A percentile compares a stretch with the other conserved stretches of the same genome.
phyloP scores from a whole-genome alignment of 2,797 vertebrate genomes.

The Danio tinwini region DNA sequence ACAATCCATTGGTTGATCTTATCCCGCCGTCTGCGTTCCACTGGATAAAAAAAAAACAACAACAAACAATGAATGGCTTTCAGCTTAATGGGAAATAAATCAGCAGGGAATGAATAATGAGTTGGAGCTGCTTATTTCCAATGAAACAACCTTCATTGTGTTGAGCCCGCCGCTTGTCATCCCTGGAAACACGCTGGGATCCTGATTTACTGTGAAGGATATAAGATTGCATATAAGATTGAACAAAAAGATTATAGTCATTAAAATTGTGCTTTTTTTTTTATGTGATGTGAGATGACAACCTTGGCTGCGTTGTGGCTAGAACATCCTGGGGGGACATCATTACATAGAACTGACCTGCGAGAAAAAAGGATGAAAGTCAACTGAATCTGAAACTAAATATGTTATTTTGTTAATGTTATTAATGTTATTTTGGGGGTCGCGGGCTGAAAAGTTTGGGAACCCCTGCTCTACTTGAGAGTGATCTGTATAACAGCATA shows the following conservation, averaged over 20 bases:
- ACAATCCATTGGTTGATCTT: slow-evolving; percentile 98
- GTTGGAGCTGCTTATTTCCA: background rate
- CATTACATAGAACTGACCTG: slow-evolving; percentile 95
- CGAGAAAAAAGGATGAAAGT: background rate
- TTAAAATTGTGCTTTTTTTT: slow-evolving; percentile 69
- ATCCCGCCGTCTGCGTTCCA: slow-evolving; percentile 90
- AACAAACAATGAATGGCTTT: background rate
- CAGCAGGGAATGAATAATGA: background rate
- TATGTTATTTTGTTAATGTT: too few relatives aligned
- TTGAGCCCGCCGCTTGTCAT: slow-evolving; percentile 84
- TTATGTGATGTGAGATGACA: slow-evolving; percentile 75
- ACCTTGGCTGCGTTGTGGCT: slow-evolving; percentile 86
- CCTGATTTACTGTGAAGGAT: slow-evolving; percentile 49
- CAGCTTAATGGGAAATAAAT: slow-evolving; percentile 10
- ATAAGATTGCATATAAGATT: too few relatives aligned
- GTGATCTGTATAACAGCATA: too few relatives aligned
- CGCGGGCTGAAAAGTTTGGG: too few relatives aligned
- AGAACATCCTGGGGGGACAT: slow-evolving; percentile 96
- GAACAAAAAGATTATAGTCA: slow-evolving; percentile 57
- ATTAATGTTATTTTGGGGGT: too few relatives aligned
- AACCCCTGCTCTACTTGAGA: too few relatives aligned
- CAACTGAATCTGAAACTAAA: background rate
- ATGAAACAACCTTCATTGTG: slow-evolving; percentile 82
- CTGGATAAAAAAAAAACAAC: slow-evolving; percentile 66
- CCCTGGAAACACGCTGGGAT: slow-evolving; percentile 76